Evolutionary conservation across 2,888 invertebrate genomes (phyloP), one percentile per base, ranked within the genome.

Genomic region (Aphidoletes aphidimyza): DNA sequence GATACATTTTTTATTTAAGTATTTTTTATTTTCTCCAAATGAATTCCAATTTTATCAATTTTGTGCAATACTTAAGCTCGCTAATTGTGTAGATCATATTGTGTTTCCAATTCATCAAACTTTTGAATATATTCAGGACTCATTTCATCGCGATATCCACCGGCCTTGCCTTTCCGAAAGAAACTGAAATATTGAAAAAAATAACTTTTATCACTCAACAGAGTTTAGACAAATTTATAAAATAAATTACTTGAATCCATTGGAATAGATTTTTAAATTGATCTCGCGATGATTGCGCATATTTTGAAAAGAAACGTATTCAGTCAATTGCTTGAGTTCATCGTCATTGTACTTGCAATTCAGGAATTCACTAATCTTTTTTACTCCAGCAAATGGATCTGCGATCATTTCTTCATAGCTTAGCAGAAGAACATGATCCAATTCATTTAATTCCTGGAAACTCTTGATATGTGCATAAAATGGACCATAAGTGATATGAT

Each of bases 381-480:
- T 83, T 0, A 86, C 54, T 17, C 45, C 39, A 14, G 0, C 37
- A 54, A 85, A 30, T 11, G 54, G 19, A 84, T 86, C 84, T 17
- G n/a, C 84, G 22, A 85, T 84, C 85, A 86, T 84, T 34, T 84
- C 85, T 59, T 86, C 86, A 47, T 83, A 86, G 9, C 59, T 83
- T 0, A 85, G 17, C 42, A 85, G 84, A 3, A 85, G 26, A 34
- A 86, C 42, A 34, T 86, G 84, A 39, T 49, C 36, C 6, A 85
- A 81, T 14, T 85, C 30, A 0, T 84, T 78, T 5, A 85, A 45
- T 19, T 83, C 22, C 83, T 83, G 84, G 36, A 81, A 85, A 5
- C 84, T 81, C 14, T 84, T 19, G 6, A 85, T 83, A 84, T 85
- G 89, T 0, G 88, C 88, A 88, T 89, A 89, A 84, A 88, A 89